A percentile compares a stretch with the other conserved stretches of the same genome.
Conservation (phyloP, 2,113 vertebrate genomes). For the Brachypteracias leptosomus region DNA sequence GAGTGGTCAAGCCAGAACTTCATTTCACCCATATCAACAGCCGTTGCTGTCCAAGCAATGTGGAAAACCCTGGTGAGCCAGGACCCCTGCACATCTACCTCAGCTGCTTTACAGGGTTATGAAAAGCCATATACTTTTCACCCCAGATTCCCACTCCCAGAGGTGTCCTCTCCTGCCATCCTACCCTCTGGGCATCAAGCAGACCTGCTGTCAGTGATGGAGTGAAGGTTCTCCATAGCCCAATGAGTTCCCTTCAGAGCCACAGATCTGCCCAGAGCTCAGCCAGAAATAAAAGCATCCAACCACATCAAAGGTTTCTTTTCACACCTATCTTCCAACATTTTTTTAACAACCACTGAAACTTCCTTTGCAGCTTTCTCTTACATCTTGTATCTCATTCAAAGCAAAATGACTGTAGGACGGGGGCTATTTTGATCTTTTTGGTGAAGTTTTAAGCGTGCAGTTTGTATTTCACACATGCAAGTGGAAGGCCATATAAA, state of each 20-base stretch:
- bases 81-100: background rate
- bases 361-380: background rate
- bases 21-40: background rate
- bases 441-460: background rate
- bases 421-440: background rate
- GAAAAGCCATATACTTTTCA: background rate
- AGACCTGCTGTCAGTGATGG: background rate
- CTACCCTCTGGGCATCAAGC: background rate
- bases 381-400: background rate
- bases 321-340: background rate
- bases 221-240: background rate
- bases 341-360: background rate
- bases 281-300: conserved; percentile 31
- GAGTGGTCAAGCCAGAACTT: background rate
- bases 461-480: background rate
- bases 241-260: rapidly evolving
- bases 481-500: background rate
- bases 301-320: background rate
- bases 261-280: background rate
- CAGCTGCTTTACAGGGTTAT: background rate
- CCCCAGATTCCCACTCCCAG: background rate
- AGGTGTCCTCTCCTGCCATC: background rate
- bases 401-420: background rate
- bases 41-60: rapidly evolving
- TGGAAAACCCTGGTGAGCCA: background rate